These are phyloP conservation scores for Alligator mississippiensis DNA, from an alignment of 2,113 vertebrate species.

Conservation along the genomic window DNA sequence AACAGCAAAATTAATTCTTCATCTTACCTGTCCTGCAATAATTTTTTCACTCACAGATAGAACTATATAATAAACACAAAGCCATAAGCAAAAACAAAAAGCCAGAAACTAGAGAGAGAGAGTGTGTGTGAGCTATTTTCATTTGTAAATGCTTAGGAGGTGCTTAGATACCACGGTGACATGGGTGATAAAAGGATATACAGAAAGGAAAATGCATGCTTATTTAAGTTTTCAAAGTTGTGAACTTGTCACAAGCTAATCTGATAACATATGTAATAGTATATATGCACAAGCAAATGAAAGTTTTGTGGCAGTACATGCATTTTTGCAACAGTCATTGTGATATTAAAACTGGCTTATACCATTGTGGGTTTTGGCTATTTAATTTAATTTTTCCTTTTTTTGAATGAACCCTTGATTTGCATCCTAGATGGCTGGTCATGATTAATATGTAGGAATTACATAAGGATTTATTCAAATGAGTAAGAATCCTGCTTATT, in stretches of 20 bases:
- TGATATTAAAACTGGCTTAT: neutral
- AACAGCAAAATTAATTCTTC: neutral
- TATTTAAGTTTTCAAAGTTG: neutral
- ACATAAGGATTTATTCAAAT: slow-evolving; percentile 34
- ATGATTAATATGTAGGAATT: neutral
- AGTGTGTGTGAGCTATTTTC: neutral
- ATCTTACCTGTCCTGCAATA: neutral
- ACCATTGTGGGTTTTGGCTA: neutral
- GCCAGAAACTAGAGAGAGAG: neutral
- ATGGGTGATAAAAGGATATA: neutral
- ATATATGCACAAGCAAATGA: neutral
- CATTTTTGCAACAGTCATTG: neutral
- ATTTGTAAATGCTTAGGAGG: neutral
- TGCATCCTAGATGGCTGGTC: neutral
- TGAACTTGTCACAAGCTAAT: neutral
- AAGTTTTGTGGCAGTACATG: neutral
- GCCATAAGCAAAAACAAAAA: neutral
- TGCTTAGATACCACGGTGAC: neutral
- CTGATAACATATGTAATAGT: neutral
- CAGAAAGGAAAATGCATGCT: neutral
- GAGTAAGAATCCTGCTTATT: neutral
- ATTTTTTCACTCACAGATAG: neutral
- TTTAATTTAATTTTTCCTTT: neutral
- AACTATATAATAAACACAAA: neutral
- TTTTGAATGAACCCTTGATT: neutral